Conservation (phyloP, 1,140 invertebrate species). For the Drosophila suzukii region DNA sequence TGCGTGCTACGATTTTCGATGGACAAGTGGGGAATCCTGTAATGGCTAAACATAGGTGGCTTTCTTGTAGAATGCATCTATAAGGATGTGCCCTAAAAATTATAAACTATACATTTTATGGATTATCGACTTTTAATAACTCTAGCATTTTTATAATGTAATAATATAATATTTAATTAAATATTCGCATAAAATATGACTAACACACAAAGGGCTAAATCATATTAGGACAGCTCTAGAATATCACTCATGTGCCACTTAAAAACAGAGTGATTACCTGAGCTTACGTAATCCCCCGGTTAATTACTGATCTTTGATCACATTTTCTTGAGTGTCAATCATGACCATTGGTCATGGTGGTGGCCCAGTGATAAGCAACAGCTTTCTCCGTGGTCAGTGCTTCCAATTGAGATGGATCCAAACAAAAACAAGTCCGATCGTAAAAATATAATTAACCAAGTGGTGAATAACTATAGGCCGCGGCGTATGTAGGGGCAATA, state of each 20-base stretch:
- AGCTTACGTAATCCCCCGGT: not conserved
- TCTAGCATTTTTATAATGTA: too few relatives aligned
- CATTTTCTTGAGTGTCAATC: conserved; percentile 16
- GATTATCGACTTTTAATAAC: too few relatives aligned
- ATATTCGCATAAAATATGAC: too few relatives aligned
- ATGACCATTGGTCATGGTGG: conserved; percentile 33
- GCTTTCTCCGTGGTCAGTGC: conserved; percentile 18
- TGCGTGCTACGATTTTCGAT: conserved; percentile 17
- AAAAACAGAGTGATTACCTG: not conserved
- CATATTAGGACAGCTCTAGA: too few relatives aligned
- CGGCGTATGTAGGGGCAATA: conserved; percentile 34
- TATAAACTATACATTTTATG: too few relatives aligned
- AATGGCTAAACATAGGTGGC: not conserved
- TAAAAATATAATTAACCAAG: conserved; percentile 41
- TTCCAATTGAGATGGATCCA: conserved; percentile 14
- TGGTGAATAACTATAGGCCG: conserved; percentile 7
- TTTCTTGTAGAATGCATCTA: not conserved
- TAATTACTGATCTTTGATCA: not conserved
- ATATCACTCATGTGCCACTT: too few relatives aligned
- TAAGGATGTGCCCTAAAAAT: not conserved
- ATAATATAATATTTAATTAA: too few relatives aligned
- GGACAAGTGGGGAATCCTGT: not conserved
- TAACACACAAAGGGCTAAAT: too few relatives aligned
- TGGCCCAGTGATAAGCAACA: conserved; percentile 16
- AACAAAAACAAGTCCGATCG: conserved; percentile 28